These are phyloP conservation scores for Strigamia maritima DNA, from an alignment of 2,888 invertebrate genomes.

Conservation along the genomic window DNA sequence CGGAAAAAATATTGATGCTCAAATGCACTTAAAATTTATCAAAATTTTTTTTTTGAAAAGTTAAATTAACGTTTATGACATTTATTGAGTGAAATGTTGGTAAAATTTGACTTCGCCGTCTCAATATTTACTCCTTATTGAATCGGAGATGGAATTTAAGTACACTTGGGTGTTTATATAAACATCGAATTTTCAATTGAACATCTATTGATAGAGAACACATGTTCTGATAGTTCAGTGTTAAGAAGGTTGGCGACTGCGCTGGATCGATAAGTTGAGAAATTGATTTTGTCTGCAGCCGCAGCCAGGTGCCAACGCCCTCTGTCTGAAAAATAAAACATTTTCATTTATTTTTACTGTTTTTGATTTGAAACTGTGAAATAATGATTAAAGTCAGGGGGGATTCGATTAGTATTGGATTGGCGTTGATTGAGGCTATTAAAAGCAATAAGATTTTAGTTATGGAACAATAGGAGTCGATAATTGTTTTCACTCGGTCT, in stretches of 20 bases:
- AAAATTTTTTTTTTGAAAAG: background rate
- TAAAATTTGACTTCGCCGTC: no score
- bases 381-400: background rate
- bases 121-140: no score
- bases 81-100: no score
- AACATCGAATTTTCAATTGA: conserved; percentile 21
- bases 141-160: no score
- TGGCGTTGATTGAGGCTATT: no score
- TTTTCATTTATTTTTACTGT: background rate
- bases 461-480: conserved; percentile 6
- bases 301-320: conserved; percentile 30
- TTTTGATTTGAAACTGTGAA: background rate
- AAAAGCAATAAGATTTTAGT: background rate
- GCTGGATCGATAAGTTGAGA: conserved; percentile 25
- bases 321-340: background rate
- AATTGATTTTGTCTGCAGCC: conserved; percentile 34
- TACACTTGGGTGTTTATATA: background rate
- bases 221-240: conserved; percentile 26
- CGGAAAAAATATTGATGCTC: no score
- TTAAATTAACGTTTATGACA: no score
- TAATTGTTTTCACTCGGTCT: background rate
- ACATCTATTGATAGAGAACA: conserved; percentile 6
- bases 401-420: background rate
- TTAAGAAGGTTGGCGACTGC: conserved; percentile 30
- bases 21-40: no score